Conservation (phyloP, 2,888 invertebrate species). For the Tipula confusa region DNA sequence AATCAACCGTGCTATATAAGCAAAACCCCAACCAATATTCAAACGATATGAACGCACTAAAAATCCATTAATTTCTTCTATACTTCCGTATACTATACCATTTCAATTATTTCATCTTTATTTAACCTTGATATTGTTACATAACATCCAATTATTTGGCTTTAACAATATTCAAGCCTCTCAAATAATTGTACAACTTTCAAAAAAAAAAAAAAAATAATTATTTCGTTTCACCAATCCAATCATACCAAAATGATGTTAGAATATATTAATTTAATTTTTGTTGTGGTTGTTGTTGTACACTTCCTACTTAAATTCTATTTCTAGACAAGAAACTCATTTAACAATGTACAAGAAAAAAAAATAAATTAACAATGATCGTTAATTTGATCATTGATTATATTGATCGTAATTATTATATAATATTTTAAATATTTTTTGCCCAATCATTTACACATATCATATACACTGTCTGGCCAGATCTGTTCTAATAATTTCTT, state of each 20-base stretch:
- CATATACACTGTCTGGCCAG: not conserved
- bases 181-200: not conserved
- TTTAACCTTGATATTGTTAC: not conserved
- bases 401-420: constrained; percentile 12
- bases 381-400: constrained; percentile 3
- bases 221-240: not conserved
- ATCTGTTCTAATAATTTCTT: constrained; percentile 1
- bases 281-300: not conserved
- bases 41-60: no score
- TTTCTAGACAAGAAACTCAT: constrained; percentile 1
- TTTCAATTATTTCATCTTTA: not conserved
- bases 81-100: no score
- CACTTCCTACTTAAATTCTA: not conserved
- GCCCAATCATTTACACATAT: not conserved
- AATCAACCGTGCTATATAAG: no score
- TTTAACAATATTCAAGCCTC: not conserved
- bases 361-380: not conserved
- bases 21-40: no score
- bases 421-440: not conserved
- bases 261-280: not conserved
- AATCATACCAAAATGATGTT: not conserved
- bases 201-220: not conserved
- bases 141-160: not conserved
- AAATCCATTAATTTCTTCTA: no score
- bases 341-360: not conserved